These are phyloP conservation scores for Phycodurus eques DNA, from an alignment of 2,113 vertebrate species.

Conservation along the genomic window DNA sequence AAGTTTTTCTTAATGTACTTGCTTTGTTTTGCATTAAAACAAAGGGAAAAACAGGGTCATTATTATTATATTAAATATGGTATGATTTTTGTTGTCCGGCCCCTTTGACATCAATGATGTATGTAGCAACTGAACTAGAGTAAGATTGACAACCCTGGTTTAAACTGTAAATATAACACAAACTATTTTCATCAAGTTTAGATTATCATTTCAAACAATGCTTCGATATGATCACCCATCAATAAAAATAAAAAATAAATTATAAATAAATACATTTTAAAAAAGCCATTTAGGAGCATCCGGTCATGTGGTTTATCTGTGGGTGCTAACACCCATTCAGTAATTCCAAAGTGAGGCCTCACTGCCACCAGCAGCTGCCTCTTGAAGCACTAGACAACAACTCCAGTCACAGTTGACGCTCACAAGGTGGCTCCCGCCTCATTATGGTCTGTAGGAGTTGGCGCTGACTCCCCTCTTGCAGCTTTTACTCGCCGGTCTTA, in stretches of 20 bases:
- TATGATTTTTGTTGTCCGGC: no score
- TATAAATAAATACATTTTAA: neutral
- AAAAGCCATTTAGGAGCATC: slow-evolving; percentile 26
- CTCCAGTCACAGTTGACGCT: slow-evolving; percentile 28
- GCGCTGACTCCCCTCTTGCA: slow-evolving; percentile 24
- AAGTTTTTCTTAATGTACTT: no score
- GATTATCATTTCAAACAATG: neutral
- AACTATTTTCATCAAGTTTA: no score
- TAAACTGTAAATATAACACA: no score
- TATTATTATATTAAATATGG: no score
- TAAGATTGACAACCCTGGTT: no score
- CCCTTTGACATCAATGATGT: no score
- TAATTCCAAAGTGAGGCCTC: slow-evolving; percentile 21
- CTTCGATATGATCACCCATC: slow-evolving; percentile 19
- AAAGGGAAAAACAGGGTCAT: no score
- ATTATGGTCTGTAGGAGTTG: slow-evolving; percentile 31
- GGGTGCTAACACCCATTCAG: slow-evolving; percentile 25
- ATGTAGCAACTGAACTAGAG: no score
- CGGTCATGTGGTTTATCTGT: slow-evolving; percentile 36
- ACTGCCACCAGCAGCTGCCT: slow-evolving; percentile 47
- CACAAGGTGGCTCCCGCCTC: slow-evolving; percentile 37
- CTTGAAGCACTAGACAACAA: slow-evolving; percentile 20
- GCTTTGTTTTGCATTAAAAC: no score
- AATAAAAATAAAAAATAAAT: neutral
- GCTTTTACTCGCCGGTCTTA: slow-evolving; percentile 36